phyloP scores from a whole-genome alignment of 1,140 invertebrate species.

The Pollicipes pollicipes region DNA sequence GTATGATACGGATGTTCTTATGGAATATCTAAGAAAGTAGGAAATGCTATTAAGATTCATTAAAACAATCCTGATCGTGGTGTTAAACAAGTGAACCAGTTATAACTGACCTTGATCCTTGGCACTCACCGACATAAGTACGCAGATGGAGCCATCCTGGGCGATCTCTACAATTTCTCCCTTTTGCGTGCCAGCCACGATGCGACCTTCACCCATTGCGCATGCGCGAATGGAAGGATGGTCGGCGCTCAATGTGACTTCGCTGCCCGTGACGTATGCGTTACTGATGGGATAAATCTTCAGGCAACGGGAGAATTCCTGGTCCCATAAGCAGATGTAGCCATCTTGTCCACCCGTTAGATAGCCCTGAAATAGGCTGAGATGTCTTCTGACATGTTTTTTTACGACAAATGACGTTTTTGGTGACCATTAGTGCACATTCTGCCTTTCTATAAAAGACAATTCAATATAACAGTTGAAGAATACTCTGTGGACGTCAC shows the following conservation, averaged over 20 bases:
- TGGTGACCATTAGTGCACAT: no score
- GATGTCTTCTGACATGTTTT: no score
- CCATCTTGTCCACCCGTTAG: conserved; percentile 17
- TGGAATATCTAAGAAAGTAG: no score
- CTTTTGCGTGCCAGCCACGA: background rate
- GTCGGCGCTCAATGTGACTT: background rate
- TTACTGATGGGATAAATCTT: conserved; percentile 16
- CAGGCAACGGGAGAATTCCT: conserved; percentile 14
- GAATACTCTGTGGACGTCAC: no score
- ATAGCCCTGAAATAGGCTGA: conserved; percentile 4
- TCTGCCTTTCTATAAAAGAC: no score
- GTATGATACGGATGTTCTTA: no score
- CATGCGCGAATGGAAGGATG: background rate
- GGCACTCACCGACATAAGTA: background rate
- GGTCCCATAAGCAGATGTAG: conserved; percentile 15
- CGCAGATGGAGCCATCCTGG: background rate
- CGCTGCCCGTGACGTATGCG: background rate
- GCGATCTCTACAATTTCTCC: background rate
- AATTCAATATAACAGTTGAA: no score
- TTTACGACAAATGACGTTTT: no score
- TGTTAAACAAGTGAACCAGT: no score
- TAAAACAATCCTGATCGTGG: no score
- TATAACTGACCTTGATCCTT: no score
- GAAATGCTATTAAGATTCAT: no score
- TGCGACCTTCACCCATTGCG: background rate